These are phyloP conservation scores for Bursaphelenchus okinawaensis DNA, from an alignment of 2,888 invertebrate species.

Conservation along the genomic window DNA sequence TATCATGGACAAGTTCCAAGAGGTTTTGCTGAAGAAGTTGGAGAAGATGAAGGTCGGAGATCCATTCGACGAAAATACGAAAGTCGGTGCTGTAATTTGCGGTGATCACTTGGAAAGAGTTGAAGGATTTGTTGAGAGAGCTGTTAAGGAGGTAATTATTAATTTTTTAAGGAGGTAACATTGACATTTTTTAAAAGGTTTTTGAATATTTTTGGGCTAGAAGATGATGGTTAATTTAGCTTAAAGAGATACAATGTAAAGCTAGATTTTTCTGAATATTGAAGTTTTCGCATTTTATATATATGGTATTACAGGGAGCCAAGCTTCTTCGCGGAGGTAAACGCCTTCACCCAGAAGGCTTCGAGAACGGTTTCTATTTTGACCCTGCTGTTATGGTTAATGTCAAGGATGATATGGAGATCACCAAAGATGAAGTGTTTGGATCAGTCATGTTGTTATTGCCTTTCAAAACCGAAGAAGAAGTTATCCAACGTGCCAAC, in stretches of 20 bases:
- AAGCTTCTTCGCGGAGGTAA: constrained; percentile 62
- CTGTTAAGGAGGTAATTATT: constrained; percentile 52
- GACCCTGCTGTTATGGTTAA: constrained; percentile 61
- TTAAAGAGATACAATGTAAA: too few species aligned
- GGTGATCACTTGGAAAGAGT: constrained; percentile 62
- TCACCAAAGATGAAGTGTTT: constrained; percentile 63
- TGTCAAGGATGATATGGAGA: constrained; percentile 60
- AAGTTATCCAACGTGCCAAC: constrained; percentile 63
- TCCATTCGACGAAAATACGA: constrained; percentile 58
- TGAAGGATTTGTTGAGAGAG: constrained; percentile 60
- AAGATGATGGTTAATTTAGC: too few species aligned
- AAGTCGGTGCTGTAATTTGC: constrained; percentile 63
- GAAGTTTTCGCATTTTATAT: too few species aligned
- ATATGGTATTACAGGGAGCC: constrained; percentile 62
- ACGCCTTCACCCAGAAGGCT: constrained; percentile 57
- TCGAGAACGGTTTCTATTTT: constrained; percentile 61
- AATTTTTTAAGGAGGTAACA: neutral
- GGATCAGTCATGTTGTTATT: constrained; percentile 63
- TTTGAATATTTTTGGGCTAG: too few species aligned
- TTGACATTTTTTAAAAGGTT: neutral
- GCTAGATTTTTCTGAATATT: too few species aligned
- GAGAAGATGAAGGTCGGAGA: constrained; percentile 42
- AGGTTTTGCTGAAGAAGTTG: constrained; percentile 58
- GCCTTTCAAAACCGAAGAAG: constrained; percentile 62
- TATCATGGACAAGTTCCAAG: constrained; percentile 60